phyloP scores from a whole-genome alignment of 2,113 vertebrate genomes.

The Empidonax traillii region DNA sequence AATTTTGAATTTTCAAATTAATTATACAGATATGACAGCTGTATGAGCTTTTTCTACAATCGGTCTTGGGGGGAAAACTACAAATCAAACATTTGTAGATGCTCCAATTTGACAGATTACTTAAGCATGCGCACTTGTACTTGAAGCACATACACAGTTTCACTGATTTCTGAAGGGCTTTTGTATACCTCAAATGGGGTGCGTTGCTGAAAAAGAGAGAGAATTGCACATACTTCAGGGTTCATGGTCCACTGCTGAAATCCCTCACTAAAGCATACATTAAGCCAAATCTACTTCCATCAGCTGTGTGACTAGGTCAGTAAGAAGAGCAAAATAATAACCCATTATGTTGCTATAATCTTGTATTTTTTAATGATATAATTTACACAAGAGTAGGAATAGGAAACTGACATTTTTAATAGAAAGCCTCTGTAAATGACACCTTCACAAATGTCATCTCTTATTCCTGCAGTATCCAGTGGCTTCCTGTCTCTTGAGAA shows the following conservation, averaged over 20 bases:
- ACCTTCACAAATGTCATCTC: not conserved
- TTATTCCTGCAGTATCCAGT: not conserved
- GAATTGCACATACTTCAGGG: not conserved
- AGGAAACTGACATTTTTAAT: not conserved
- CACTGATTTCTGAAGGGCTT: not conserved
- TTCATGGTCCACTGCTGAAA: not conserved
- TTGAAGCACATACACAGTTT: not conserved
- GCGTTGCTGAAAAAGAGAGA: not conserved
- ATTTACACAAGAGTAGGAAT: not conserved
- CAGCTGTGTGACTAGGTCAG: not conserved
- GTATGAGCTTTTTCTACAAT: not conserved
- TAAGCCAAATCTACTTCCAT: not conserved
- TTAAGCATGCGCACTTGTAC: not conserved
- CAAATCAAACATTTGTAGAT: not conserved
- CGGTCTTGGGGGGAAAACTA: not conserved
- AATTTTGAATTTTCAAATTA: not conserved
- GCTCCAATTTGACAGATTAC: not conserved
- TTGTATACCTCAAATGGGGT: not conserved
- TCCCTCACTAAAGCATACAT: not conserved
- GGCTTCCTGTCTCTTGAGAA: not conserved
- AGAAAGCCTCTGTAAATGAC: not conserved
- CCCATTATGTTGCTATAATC: not conserved
- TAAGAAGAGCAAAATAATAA: not conserved
- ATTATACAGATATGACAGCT: not conserved
- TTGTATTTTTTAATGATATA: not conserved